Conservation (phyloP, 2,888 invertebrate species). For the Heterodera filipjevi region DNA sequence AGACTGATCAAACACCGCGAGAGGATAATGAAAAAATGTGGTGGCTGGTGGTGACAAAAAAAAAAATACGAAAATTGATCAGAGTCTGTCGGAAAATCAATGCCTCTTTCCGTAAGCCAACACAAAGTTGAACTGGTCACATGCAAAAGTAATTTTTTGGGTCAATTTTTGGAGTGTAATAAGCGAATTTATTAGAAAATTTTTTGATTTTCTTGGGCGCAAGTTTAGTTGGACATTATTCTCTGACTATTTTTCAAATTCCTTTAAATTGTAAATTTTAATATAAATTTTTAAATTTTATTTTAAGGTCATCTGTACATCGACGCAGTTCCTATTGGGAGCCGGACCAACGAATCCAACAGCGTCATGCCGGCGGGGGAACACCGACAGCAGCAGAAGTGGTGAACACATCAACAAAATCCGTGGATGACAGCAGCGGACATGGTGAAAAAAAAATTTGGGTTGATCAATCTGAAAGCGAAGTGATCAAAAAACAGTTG, state of each 20-base stretch:
- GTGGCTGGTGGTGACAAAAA: no score
- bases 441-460: neutral
- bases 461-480: neutral
- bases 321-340: conserved; percentile 26
- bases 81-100: neutral
- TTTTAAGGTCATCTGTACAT: conserved; percentile 20
- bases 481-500: no score
- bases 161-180: no score
- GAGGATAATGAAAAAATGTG: neutral
- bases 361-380: conserved; percentile 13
- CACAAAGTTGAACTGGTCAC: no score
- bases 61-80: no score
- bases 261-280: neutral
- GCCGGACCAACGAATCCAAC: conserved; percentile 7
- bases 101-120: no score
- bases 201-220: no score
- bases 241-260: neutral
- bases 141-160: no score
- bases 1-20: neutral
- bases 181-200: no score
- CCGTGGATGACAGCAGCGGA: neutral
- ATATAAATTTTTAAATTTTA: neutral
- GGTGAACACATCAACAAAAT: neutral
- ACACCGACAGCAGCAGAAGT: neutral
- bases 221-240: neutral